Evolutionary conservation across 2,113 vertebrate genomes (phyloP), one percentile per base, ranked within the genome.

Genomic region (Capreolus pygargus): DNA sequence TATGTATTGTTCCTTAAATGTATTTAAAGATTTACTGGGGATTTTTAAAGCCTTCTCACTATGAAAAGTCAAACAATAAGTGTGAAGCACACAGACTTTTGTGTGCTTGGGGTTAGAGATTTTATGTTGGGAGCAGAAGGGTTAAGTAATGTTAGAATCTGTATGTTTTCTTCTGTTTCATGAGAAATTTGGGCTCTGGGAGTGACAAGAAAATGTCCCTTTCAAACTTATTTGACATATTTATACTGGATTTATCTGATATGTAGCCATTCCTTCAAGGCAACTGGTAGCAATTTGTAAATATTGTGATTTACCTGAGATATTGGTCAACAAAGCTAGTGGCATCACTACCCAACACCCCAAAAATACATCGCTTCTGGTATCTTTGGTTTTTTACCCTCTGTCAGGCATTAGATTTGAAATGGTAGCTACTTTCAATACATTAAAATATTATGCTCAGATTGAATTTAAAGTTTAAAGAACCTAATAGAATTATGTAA

Each of bases 161-260:
- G 30, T 94, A 50, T 90, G 89, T n/a, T 87, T 92, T 98, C 36
- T 88, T 82, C n/a, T 96, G 13, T 95, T 97, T 96, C 47, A 33
- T 93, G 60, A 67, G 60, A 91, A 78, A 84, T 81, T 61, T 86
- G 91, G 90, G 55, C 86, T 94, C 28, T 86, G 3, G 50, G 60
- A 97, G 45, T 89, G 74, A 76, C 10, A 92, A 76, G 64, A 97
- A 94, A 81, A 93, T 96, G 17, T 64, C 82, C 28, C 39, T 94
- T 96, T 96, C n/a, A 74, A 1, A 78, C 36, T 52, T 67, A 82
- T 36, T 95, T 94, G 47, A 93, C 19, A n/a, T 43, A 67, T 36
- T 88, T 86, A 81, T 94, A 15, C 33, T 93, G 33, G n/a, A 6
- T 88, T 52, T 52, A 50, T 81, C 43, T 95, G 52, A 43, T 91